phyloP scores from a whole-genome alignment of 2,888 invertebrate genomes.

The Nemoura dubitans region DNA sequence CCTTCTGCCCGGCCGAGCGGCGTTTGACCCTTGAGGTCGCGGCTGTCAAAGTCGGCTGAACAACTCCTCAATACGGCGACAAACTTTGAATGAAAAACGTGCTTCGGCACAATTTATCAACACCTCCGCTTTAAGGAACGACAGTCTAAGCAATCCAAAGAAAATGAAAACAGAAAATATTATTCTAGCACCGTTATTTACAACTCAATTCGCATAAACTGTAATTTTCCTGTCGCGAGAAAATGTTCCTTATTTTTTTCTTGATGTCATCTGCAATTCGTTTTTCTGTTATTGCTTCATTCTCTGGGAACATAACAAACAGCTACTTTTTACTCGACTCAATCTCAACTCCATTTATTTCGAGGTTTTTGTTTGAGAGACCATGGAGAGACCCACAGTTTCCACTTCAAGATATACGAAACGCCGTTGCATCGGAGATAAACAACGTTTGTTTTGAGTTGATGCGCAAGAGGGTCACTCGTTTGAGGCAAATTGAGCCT shows the following conservation, averaged over 20 bases:
- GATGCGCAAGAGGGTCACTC: neutral
- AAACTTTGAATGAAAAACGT: neutral
- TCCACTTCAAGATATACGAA: conserved; percentile 23
- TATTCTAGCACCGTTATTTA: neutral
- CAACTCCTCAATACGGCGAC: neutral
- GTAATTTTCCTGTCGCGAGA: neutral
- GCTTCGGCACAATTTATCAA: neutral
- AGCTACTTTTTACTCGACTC: conserved; percentile 16
- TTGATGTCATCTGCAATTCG: conserved; percentile 30
- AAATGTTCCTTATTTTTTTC: conserved; percentile 8
- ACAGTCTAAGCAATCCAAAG: neutral
- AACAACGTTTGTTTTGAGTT: conserved; percentile 25
- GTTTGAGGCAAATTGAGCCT: neutral
- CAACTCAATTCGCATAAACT: neutral
- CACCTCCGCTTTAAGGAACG: neutral
- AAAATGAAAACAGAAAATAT: neutral
- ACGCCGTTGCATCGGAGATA: conserved; percentile 22
- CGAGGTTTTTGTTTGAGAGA: conserved; percentile 9
- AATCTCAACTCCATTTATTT: conserved; percentile 39
- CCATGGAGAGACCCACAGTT: neutral
- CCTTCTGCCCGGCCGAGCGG: neutral
- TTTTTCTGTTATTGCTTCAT: conserved; percentile 29
- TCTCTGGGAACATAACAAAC: conserved; percentile 8
- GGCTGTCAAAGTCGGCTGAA: neutral
- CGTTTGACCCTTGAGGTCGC: neutral